Base-by-base conservation (phyloP, 2,797 vertebrate genomes). In the Pseudomugil gertrudae region DNA sequence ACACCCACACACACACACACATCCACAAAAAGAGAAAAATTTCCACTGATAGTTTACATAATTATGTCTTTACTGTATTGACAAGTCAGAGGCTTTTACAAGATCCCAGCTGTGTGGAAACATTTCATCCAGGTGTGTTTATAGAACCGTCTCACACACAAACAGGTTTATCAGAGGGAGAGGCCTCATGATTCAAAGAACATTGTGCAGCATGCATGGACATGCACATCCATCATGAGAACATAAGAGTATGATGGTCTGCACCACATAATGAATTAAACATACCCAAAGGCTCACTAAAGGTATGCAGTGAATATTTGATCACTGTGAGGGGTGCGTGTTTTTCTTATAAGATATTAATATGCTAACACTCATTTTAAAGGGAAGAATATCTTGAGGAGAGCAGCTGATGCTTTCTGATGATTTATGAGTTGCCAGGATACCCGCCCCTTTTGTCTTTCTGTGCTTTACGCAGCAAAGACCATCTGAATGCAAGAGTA, bases 301-400 rank as follows among this genome's bases (percentile, higher is more conserved):
- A 90, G 89, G 87, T 90, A 89, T 84, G 88, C 87, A 71, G 84
- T 85, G 87, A 91, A 92, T 92, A 90, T 87, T 87, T 91, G 87
- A 92, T 91, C 84, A 85, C 79, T 70, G 73, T 72, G 69, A 85
- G 72, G 76, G 84, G 65, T 59, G 85, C 82, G 23, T 87, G 85
- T 84, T 86, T 90, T 85, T 72, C 85, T 81, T 86, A 78, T 89
- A 76, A 81, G 69, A 87, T 90, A 87, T 90, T 87, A 89, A 91
- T 87, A 90, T 82, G 84, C 77, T 70, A 68, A 80, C 74, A 56
- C 76, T 74, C 71, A 70, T 84, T 45, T 84, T 69, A 74, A 26
- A 58, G 74, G 59, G 30, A 58, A 50, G 65, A 47, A 54, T 66
- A 81, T 81, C 74, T 45, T 72, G 65, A 0, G 76, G 79, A 83